Evolutionary conservation across 1,140 invertebrate species (phyloP).

Genomic region (Nilaparvata lugens): DNA sequence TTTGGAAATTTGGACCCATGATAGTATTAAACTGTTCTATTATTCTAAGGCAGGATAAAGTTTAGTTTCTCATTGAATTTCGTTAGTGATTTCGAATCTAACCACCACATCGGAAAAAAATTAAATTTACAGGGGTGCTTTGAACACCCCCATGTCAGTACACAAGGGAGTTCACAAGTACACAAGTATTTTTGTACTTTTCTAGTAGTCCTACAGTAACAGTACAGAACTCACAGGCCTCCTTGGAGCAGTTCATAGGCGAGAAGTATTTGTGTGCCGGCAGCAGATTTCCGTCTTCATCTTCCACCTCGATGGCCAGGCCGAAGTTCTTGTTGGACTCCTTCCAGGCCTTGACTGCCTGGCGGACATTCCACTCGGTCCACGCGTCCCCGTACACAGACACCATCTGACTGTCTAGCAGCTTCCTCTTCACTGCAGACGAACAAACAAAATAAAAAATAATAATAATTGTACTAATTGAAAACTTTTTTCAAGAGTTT

Average conservation of each 20-base stretch:
- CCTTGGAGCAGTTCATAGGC: slow-evolving; percentile 30
- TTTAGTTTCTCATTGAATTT: too few relatives aligned
- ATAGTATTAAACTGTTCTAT: too few relatives aligned
- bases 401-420: slow-evolving; percentile 45
- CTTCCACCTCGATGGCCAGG: slow-evolving; percentile 48
- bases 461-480: background rate
- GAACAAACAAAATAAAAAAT: slow-evolving; percentile 12
- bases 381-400: slow-evolving; percentile 33
- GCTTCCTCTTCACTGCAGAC: slow-evolving; percentile 41
- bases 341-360: slow-evolving; percentile 32
- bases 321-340: slow-evolving; percentile 43
- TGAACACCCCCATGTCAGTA: too few relatives aligned
- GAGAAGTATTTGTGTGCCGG: slow-evolving; percentile 44
- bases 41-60: too few relatives aligned
- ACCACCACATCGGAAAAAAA: too few relatives aligned
- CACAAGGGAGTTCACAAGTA: too few relatives aligned
- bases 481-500: too few relatives aligned
- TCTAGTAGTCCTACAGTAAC: too few relatives aligned
- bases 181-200: too few relatives aligned
- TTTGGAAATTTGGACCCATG: too few relatives aligned
- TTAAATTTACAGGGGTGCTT: too few relatives aligned
- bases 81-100: too few relatives aligned
- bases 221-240: slow-evolving; percentile 29
- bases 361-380: slow-evolving; percentile 35
- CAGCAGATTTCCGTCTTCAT: slow-evolving; percentile 46